Conservation (phyloP, 2,113 vertebrate genomes). For the Anarrhichthys ocellatus region DNA sequence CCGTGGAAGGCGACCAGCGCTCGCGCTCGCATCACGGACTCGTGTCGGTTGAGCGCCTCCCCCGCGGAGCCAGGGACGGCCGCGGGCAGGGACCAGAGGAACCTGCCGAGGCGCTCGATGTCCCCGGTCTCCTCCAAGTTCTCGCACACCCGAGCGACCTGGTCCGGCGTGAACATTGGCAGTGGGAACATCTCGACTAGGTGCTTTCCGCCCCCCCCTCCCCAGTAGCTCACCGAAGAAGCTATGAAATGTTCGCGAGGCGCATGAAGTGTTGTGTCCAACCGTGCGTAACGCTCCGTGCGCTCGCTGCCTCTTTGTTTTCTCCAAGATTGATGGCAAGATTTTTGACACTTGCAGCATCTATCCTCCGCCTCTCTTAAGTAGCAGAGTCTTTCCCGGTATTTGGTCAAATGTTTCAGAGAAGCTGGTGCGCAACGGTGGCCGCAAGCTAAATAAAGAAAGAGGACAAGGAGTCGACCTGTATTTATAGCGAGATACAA, state of each 20-base stretch:
- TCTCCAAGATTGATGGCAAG: background rate
- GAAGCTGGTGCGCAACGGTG: background rate
- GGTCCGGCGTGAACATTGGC: conserved; percentile 86
- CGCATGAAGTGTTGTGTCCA: conserved; percentile 30
- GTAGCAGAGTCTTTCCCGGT: conserved; percentile 35
- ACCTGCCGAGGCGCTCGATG: conserved; percentile 86
- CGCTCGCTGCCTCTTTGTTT: background rate
- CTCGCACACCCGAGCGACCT: conserved; percentile 86
- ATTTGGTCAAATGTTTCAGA: conserved; percentile 30
- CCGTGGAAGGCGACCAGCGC: conserved; percentile 86
- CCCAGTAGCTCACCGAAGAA: background rate
- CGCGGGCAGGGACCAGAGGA: conserved; percentile 86
- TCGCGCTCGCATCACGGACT: conserved; percentile 85
- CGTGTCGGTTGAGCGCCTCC: conserved; percentile 84
- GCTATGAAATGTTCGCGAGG: background rate
- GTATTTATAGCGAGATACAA: conserved; percentile 86
- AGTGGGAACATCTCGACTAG: conserved; percentile 80
- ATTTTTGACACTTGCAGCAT: conserved; percentile 25
- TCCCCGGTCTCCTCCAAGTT: conserved; percentile 87
- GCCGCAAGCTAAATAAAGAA: conserved; percentile 69
- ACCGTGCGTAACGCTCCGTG: conserved; percentile 32
- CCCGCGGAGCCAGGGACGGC: conserved; percentile 80
- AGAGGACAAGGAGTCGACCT: conserved; percentile 71
- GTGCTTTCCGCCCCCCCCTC: background rate
- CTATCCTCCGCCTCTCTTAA: conserved; percentile 25